Evolutionary conservation across 1,140 invertebrate genomes (phyloP), one percentile per base, ranked within the genome.

Genomic region (Cyclina sinensis): DNA sequence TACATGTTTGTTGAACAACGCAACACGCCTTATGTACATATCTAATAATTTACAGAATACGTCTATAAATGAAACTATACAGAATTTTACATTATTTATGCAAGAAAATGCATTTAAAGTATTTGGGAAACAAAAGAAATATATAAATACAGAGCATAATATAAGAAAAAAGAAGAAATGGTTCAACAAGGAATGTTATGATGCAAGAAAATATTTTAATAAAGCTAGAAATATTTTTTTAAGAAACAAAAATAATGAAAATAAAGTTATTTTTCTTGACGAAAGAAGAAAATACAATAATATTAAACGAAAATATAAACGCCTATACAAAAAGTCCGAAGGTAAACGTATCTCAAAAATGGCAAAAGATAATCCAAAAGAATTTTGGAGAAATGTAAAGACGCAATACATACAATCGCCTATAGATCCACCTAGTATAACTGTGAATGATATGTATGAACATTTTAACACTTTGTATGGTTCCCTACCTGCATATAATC

Each of bases 311-410:
- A 54, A 48, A n/a, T n/a, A 24, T 51, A 79, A 79, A 79, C 21
- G 54, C n/a, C 1, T 51, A 51, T 43, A 21, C 18, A 79, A 3
- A 30, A 57, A 14, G 32, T 5, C 9, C 9, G 27, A 59, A n/a
- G 27, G 30, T 51, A 9, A 51, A 9, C 43, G 18, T 1, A 79
- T 43, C 39, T 5, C 48, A 51, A 16, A 3, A 9, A 9, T 35
- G n/a, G 57, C 27, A 79, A 30, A 46, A 79, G 1, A 51, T 14
- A 24, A 54, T 30, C 27, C 27, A 12, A 3, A 14, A 14, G 11
- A 54, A 54, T 32, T 54, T n/a, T 59, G 57, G 57, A 59, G n/a
- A 59, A 59, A 59, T 21, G n/a, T 59, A 59, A 59, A 59, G n/a
- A 59, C 5, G 21, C 7, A 7, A 11, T 59, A 11, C n/a, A 59